Conservation (phyloP, 2,888 invertebrate genomes). For the Caenorhabditis sp. region DNA sequence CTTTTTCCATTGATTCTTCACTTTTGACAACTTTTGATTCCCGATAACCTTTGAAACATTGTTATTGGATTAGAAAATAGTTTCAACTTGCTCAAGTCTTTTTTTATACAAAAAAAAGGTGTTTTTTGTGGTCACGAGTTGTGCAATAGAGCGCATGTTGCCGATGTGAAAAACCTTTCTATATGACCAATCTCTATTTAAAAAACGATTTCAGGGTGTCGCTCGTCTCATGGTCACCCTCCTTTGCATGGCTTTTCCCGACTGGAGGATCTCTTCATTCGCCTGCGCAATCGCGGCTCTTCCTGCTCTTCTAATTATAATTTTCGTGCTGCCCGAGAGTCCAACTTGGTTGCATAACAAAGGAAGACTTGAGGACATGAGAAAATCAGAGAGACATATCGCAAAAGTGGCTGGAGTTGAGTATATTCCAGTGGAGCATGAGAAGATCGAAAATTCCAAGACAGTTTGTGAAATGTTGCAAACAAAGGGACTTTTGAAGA, state of each 20-base stretch:
- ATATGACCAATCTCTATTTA: too few species aligned
- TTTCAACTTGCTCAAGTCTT: too few species aligned
- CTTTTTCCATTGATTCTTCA: too few species aligned
- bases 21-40: too few species aligned
- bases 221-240: slow-evolving; percentile 65
- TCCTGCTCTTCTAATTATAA: slow-evolving; percentile 63
- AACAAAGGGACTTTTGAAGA: slow-evolving; percentile 53
- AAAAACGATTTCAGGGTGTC: slow-evolving; percentile 51
- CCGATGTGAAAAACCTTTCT: too few species aligned
- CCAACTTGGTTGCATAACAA: slow-evolving; percentile 70
- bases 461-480: slow-evolving; percentile 53
- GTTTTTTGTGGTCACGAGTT: too few species aligned
- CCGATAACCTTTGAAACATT: too few species aligned
- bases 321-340: slow-evolving; percentile 69
- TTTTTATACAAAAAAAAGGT: too few species aligned
- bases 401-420: slow-evolving; percentile 63
- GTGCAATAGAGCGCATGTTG: too few species aligned
- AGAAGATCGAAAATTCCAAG: slow-evolving; percentile 60
- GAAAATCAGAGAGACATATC: slow-evolving; percentile 59
- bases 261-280: slow-evolving; percentile 65
- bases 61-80: too few species aligned
- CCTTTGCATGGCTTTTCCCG: slow-evolving; percentile 61
- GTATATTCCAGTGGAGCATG: slow-evolving; percentile 57
- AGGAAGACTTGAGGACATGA: slow-evolving; percentile 59
- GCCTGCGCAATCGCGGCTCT: slow-evolving; percentile 63